A percentile compares a stretch with the other conserved stretches of the same genome.
These are phyloP conservation scores for Gymnarchus niloticus DNA, from an alignment of 2,113 vertebrate genomes.

Conservation along the genomic window DNA sequence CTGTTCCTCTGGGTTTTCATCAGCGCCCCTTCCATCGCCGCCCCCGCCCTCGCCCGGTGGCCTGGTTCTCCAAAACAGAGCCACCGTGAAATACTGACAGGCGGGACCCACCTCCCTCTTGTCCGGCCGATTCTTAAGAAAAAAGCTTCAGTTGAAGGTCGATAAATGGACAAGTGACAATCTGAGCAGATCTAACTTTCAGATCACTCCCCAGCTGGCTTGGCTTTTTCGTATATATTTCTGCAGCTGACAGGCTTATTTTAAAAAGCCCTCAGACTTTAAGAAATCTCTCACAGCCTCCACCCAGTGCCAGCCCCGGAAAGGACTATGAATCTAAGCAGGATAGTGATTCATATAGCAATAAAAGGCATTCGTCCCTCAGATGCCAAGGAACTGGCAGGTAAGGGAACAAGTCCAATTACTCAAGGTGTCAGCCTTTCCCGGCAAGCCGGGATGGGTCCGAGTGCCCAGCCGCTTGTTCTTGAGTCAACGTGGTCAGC, in stretches of 20 bases:
- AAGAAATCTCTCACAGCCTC: not conserved
- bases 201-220: not conserved
- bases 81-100: constrained; percentile 28
- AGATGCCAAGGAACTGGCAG: not conserved
- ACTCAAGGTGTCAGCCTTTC: not conserved
- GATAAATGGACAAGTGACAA: constrained; percentile 7
- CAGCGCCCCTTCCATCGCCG: constrained; percentile 18
- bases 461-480: not conserved
- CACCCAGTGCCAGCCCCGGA: not conserved
- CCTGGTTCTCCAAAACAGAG: constrained; percentile 15
- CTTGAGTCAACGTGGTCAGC: not conserved
- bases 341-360: constrained; percentile 8
- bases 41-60: constrained; percentile 15
- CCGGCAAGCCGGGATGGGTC: not conserved
- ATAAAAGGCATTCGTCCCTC: not conserved
- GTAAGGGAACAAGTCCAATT: not conserved
- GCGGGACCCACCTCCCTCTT: constrained; percentile 3
- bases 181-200: not conserved
- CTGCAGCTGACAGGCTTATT: not conserved
- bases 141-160: not conserved
- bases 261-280: not conserved
- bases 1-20: constrained; percentile 26
- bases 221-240: not conserved
- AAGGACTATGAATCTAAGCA: not conserved
- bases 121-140: constrained; percentile 9